A percentile compares a stretch with the other conserved stretches of the same genome.
phyloP scores from a whole-genome alignment of 1,140 invertebrate genomes.

The Sitodiplosis mosellana region DNA sequence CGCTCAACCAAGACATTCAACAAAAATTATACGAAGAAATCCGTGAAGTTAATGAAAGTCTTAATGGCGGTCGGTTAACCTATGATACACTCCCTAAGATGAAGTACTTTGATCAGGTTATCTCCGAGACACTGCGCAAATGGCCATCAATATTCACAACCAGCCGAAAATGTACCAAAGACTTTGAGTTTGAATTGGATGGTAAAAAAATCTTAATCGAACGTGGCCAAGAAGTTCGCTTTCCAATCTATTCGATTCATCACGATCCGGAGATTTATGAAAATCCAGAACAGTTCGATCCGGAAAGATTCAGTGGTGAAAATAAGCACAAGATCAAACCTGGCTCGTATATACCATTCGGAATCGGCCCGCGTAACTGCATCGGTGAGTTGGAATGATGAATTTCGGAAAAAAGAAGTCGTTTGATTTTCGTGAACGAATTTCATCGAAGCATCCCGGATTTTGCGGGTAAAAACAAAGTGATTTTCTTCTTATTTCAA shows the following conservation, averaged over 20 bases:
- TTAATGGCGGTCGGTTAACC: constrained; percentile 16
- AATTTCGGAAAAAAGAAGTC: too few species aligned
- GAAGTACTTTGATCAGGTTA: constrained; percentile 29
- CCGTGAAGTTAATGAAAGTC: constrained; percentile 12
- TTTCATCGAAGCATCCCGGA: too few species aligned
- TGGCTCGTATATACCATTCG: constrained; percentile 39
- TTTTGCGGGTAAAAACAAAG: too few species aligned
- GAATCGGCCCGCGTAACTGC: constrained; percentile 40
- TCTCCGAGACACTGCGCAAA: constrained; percentile 34
- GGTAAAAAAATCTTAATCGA: constrained; percentile 5
- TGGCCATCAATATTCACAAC: constrained; percentile 29
- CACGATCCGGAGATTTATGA: constrained; percentile 31
- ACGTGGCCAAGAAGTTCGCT: constrained; percentile 17
- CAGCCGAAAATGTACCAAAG: constrained; percentile 30
- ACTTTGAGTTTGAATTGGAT: constrained; percentile 8
- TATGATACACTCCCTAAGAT: constrained; percentile 28
- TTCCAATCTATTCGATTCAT: constrained; percentile 35
- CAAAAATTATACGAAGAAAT: constrained; percentile 38
- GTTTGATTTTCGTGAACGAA: too few species aligned
- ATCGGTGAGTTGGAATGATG: constrained; percentile 26
- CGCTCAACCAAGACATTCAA: constrained; percentile 36
- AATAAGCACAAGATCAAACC: constrained; percentile 30
- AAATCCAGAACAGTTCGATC: constrained; percentile 34
- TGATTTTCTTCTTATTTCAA: neutral
- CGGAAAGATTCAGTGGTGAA: constrained; percentile 35